Base-by-base conservation (phyloP, 2,113 vertebrate genomes). In the Sorex fumeus region DNA sequence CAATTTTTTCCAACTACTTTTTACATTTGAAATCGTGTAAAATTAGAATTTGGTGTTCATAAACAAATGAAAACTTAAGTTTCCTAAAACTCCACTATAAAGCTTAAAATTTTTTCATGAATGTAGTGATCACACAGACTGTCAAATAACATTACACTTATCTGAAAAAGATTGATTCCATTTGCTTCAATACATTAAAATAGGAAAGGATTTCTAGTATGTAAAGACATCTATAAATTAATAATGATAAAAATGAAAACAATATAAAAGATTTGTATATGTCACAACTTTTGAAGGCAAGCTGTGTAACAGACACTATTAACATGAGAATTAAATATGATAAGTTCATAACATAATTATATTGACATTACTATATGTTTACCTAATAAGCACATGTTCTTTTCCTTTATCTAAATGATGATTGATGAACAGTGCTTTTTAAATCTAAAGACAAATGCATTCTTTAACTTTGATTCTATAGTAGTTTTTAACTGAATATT, bases 101-200 rank as follows among this genome's bases (percentile, higher is more conserved):
- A 47, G 69, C 19, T 78, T 60, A 30, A 78, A 81, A 81, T 53
- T 84, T 93, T 83, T 53, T 36, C 5, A 94, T 8, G 16, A 30
- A 67, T 70, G 25, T 79, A 84, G 5, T 0, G 74, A 25, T 91
- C 34, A 71, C 45, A n/a, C 27, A 34, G 30, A 93, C 70, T 76
- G 78, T 15, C 16, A 72, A 4, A 34, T 7, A 93, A 23, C 36
- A 80, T 93, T 93, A 78, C 43, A 76, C 9, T 28, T 62, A 66
- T 80, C 5, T 28, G 74, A 71, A 93, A 90, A 60, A 34, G 79
- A 16, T 36, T 86, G 2, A 66, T 76, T 78, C 2, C n/a, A 67
- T 75, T 88, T 94, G 50, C 83, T 84, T 40, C 2, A 84, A 91
- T 87, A 95, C 30, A 91, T 18, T 70, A 72, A 93, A 57, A 62